A percentile compares a stretch with the other conserved stretches of the same genome.
Evolutionary conservation across 2,113 vertebrate species (phyloP).

Genomic region (Seriola dumerili): DNA sequence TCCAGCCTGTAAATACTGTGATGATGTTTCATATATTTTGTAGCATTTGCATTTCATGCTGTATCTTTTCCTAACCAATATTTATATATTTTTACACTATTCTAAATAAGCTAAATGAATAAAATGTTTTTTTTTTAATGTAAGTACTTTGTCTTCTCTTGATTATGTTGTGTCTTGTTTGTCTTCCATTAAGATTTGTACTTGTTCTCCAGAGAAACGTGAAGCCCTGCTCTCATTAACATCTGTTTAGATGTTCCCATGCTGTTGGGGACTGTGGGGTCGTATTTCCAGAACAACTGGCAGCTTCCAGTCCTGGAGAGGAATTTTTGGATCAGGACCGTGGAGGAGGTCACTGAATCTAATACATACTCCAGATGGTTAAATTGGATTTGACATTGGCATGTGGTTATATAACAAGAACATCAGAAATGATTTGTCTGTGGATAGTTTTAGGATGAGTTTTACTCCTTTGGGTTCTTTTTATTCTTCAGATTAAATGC

Average conservation of each 20-base stretch:
- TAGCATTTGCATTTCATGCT: conserved; percentile 28
- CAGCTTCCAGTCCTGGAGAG: conserved; percentile 16
- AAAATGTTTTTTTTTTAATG: conserved; percentile 52
- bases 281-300: conserved; percentile 43
- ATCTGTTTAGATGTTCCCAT: conserved; percentile 42
- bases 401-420: conserved; percentile 28
- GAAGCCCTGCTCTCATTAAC: background rate
- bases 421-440: background rate
- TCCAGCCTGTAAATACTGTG: conserved; percentile 9
- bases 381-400: conserved; percentile 37
- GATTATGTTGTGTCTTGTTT: background rate
- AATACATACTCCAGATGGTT: conserved; percentile 17
- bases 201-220: conserved; percentile 13
- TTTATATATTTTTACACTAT: conserved; percentile 37
- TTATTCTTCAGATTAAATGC: background rate
- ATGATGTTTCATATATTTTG: conserved; percentile 15
- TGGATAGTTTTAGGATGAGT: background rate
- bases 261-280: conserved; percentile 16
- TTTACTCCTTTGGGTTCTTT: background rate
- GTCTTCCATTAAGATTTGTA: background rate
- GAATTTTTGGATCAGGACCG: conserved; percentile 39
- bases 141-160: background rate
- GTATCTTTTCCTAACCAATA: background rate
- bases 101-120: conserved; percentile 51
- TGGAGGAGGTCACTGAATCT: background rate